Conservation (phyloP, 2,888 invertebrate species). For the Pseudococcus longispinus region DNA sequence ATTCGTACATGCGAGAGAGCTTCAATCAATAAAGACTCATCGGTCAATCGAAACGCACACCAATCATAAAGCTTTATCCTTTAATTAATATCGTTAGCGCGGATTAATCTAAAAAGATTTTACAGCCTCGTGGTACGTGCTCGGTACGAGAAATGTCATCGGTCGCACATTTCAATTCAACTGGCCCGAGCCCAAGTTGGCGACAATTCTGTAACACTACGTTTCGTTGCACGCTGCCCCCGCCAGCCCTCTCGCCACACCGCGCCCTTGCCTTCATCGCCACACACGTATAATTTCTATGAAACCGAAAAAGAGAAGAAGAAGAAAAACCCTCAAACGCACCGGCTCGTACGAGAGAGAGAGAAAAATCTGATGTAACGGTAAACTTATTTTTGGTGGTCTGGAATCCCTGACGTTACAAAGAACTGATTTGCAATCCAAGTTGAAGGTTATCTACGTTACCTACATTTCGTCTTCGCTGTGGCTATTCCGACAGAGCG, state of each 20-base stretch:
- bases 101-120: slow-evolving; percentile 26
- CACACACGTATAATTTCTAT: slow-evolving; percentile 8
- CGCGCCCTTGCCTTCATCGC: background rate
- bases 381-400: slow-evolving; percentile 6
- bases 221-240: background rate
- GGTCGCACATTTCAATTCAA: slow-evolving; percentile 30
- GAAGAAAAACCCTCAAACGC: slow-evolving; percentile 11
- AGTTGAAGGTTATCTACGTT: slow-evolving; percentile 14
- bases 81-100: slow-evolving; percentile 24
- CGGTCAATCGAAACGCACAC: background rate
- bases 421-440: slow-evolving; percentile 11
- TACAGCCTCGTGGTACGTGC: slow-evolving; percentile 32
- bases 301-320: background rate
- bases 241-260: background rate
- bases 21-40: background rate
- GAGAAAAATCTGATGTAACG: background rate
- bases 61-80: background rate
- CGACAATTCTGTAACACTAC: slow-evolving; percentile 12
- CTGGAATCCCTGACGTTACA: background rate
- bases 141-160: slow-evolving; percentile 27
- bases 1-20: background rate
- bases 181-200: slow-evolving; percentile 21
- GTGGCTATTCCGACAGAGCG: background rate
- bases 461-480: background rate
- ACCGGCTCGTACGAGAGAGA: background rate